Conservation (phyloP, 2,113 vertebrate species). For the Chunga burmeisteri region DNA sequence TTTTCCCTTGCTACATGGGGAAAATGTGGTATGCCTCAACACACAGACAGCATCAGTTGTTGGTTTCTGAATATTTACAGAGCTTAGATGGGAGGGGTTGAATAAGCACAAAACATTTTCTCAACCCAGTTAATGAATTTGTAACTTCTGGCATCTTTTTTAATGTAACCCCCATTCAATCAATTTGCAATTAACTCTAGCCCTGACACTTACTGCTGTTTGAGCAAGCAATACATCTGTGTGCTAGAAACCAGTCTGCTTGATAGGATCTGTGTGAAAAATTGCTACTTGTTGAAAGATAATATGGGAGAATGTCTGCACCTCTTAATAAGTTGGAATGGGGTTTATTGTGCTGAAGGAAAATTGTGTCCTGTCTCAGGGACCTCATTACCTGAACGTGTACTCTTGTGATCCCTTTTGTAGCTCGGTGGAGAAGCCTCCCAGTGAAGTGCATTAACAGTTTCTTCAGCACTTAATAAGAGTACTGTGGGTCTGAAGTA, state of each 20-base stretch:
- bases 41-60: background rate
- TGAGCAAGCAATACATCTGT: background rate
- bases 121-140: background rate
- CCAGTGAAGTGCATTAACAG: background rate
- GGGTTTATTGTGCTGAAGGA: background rate
- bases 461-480: background rate
- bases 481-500: background rate
- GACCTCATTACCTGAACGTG: background rate
- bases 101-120: background rate
- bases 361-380: background rate
- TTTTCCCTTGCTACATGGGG: background rate
- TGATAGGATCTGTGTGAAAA: background rate
- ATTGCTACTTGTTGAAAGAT: background rate
- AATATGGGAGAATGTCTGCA: background rate
- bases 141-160: background rate
- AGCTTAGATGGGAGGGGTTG: background rate
- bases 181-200: slow-evolving; percentile 36
- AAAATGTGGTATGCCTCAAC: background rate
- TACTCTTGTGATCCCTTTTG: background rate
- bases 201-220: background rate
- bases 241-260: background rate
- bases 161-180: background rate
- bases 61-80: background rate
- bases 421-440: background rate
- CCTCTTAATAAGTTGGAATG: background rate